Evolutionary conservation across 2,113 vertebrate species (phyloP).

Genomic region (Cephalopterus ornatus): DNA sequence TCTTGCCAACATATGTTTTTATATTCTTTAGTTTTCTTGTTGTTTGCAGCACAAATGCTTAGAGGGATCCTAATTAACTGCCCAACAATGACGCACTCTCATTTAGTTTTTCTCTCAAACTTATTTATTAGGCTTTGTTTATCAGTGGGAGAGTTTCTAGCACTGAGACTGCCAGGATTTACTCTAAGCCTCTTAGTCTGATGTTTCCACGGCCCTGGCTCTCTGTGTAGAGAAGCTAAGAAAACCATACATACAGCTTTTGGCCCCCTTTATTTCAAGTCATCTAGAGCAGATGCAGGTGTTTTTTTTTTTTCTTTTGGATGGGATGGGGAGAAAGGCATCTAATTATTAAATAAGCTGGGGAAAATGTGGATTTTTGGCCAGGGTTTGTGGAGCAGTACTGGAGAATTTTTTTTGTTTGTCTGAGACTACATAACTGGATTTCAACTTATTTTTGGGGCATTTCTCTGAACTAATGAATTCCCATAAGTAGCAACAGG

Average conservation of each 20-base stretch:
- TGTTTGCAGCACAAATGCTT: not conserved
- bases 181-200: conserved; percentile 52
- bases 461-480: conserved; percentile 12
- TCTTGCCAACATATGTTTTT: conserved; percentile 1
- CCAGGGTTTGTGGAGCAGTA: not conserved
- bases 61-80: conserved; percentile 35
- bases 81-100: conserved; percentile 12
- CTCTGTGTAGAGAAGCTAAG: conserved; percentile 2
- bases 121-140: conserved; percentile 56
- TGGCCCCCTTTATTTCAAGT: conserved; percentile 33
- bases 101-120: conserved; percentile 62
- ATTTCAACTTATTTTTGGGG: conserved; percentile 16
- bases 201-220: conserved; percentile 14
- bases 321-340: not conserved
- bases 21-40: conserved; percentile 10
- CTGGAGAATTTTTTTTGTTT: not conserved
- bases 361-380: not conserved
- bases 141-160: conserved; percentile 42
- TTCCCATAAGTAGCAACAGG: not conserved
- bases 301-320: not conserved
- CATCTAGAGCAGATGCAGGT: conserved; percentile 6
- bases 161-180: conserved; percentile 58
- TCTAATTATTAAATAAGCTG: not conserved
- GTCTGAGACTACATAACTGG: not conserved
- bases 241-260: not conserved